Conservation (phyloP, 2,113 vertebrate genomes). For the Toxotes chatareus region DNA sequence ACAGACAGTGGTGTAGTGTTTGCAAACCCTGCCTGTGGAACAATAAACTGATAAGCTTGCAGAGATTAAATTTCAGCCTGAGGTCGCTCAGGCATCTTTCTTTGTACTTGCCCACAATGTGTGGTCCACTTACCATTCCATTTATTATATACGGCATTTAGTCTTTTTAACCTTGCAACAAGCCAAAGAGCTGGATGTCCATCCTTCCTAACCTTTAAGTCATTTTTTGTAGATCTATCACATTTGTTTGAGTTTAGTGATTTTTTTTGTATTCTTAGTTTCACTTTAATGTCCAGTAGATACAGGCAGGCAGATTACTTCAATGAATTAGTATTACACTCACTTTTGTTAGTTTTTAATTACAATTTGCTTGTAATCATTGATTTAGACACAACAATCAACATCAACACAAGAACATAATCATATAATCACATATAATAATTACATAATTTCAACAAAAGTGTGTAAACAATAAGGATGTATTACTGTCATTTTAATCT, state of each 20-base stretch:
- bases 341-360: neutral
- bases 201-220: neutral
- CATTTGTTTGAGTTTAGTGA: neutral
- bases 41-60: constrained; percentile 43
- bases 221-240: neutral
- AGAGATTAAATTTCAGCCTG: constrained; percentile 38
- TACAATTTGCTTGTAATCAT: neutral
- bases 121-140: neutral
- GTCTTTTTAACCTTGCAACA: neutral
- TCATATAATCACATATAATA: neutral
- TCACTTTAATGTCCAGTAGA: neutral
- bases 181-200: neutral
- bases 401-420: neutral
- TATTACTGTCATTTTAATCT: neutral
- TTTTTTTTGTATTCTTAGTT: neutral
- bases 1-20: constrained; percentile 38
- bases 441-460: neutral
- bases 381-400: neutral
- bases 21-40: constrained; percentile 41
- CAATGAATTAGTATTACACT: neutral
- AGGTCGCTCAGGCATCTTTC: constrained; percentile 21
- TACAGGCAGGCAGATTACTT: neutral
- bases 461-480: neutral
- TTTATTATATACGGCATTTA: neutral
- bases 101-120: constrained; percentile 25